Evolutionary conservation across 2,888 invertebrate genomes (phyloP), one percentile per base, ranked within the genome.

Genomic region (Punctoribates punctum): DNA sequence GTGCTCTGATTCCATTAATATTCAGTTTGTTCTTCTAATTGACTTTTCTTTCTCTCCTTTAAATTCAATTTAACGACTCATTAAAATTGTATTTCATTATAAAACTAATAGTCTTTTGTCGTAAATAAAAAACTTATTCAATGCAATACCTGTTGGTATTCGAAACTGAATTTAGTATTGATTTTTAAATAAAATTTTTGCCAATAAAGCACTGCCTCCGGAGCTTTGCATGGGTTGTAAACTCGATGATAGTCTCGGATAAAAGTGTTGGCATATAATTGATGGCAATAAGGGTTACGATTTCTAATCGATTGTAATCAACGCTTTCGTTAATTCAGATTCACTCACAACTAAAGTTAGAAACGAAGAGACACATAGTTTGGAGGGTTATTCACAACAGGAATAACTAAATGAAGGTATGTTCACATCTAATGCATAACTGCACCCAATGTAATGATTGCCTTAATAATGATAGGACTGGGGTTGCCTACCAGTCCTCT

Each of bases 361-460:
- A 25, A 9, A 57, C 9, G 8, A 48, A 57, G 29, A 29, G 62
- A 62, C 62, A 62, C 25, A 62, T 29, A 62, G 29, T 62, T 62
- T 62, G 29, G n/a, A 25, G 29, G 62, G 62, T 20, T 11, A 25
- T 60, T 48, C 48, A 57, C 9, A 15, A 48, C 17, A 17, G 17
- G 57, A 57, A 57, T 25, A 57, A 20, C 23, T 20, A 48, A 57
- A 13, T 62, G 62, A 62, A 62, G 62, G 62, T 62, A 62, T 62
- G 62, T 29, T 57, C 62, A 29, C n/a, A 15, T 29, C 62, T 62
- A 62, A 62, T 62, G 62, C 62, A 62, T 62, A 62, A 62, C 62
- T 62, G 62, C 62, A 62, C 62, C 62, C 11, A 62, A 62, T 62
- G 62, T 62, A 62, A 29, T 27, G 62, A 62, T 62, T 62, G 62